A percentile compares a stretch with the other conserved stretches of the same genome.
Conservation (phyloP, 2,797 vertebrate genomes). For the Adelosebastes latens region DNA sequence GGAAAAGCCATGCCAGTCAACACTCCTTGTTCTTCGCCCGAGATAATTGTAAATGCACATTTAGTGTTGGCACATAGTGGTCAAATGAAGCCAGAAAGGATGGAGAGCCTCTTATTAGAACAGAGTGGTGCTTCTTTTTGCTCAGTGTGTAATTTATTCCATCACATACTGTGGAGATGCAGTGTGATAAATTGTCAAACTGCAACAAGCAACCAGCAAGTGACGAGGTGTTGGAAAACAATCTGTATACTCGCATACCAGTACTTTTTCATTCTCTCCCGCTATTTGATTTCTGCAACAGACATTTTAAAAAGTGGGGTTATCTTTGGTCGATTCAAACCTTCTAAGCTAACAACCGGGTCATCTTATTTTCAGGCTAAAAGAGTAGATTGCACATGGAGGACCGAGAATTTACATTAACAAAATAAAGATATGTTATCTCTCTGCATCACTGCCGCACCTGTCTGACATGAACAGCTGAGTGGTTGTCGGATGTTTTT, state of each 20-base stretch:
- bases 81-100: background rate
- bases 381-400: background rate
- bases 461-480: conserved; percentile 52
- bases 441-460: background rate
- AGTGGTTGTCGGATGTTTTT: background rate
- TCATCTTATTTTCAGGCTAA: background rate
- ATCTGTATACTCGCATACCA: background rate
- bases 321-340: background rate
- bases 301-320: background rate
- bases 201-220: background rate
- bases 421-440: background rate
- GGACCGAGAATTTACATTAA: background rate
- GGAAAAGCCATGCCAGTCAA: background rate
- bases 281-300: background rate
- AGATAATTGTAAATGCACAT: background rate
- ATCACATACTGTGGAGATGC: background rate
- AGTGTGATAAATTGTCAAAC: background rate
- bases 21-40: background rate
- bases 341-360: background rate
- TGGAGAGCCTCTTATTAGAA: background rate
- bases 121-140: background rate
- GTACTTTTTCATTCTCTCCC: background rate
- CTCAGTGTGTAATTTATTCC: background rate
- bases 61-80: background rate
- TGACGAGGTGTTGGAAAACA: background rate